These are phyloP conservation scores for Raillietiella orientalis DNA, from an alignment of 2,888 invertebrate genomes.

Conservation along the genomic window DNA sequence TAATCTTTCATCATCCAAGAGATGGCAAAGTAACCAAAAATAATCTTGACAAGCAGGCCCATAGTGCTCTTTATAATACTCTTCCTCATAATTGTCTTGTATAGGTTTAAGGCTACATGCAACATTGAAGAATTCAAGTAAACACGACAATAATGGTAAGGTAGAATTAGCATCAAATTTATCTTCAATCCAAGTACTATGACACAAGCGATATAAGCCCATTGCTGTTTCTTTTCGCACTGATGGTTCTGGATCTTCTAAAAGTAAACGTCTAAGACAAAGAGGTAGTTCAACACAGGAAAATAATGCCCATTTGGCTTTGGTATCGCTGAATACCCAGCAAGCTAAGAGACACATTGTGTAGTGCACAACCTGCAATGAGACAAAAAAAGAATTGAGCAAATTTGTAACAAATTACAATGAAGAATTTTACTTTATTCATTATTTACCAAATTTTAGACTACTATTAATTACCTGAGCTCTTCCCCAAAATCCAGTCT, in stretches of 20 bases:
- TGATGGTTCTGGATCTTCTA: slow-evolving; percentile 72
- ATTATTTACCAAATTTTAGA: too few relatives aligned
- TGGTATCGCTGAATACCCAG: slow-evolving; percentile 59
- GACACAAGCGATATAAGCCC: slow-evolving; percentile 56
- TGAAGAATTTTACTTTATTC: too few relatives aligned
- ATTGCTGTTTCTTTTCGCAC: slow-evolving; percentile 71
- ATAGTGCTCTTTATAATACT: slow-evolving; percentile 71
- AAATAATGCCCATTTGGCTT: slow-evolving; percentile 39
- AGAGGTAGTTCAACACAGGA: slow-evolving; percentile 28
- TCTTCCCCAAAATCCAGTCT: slow-evolving; percentile 71
- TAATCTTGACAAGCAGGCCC: slow-evolving; percentile 81
- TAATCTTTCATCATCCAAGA: slow-evolving; percentile 25
- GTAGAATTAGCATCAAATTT: slow-evolving; percentile 13
- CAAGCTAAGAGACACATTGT: slow-evolving; percentile 70
- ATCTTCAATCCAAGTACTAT: slow-evolving; percentile 19
- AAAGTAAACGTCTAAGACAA: slow-evolving; percentile 51
- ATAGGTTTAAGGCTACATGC: slow-evolving; percentile 51
- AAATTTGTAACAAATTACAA: too few relatives aligned
- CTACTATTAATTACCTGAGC: slow-evolving; percentile 27
- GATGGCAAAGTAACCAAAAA: slow-evolving; percentile 62
- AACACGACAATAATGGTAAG: slow-evolving; percentile 42
- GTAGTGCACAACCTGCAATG: slow-evolving; percentile 45
- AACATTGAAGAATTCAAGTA: slow-evolving; percentile 42
- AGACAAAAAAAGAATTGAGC: too few relatives aligned
- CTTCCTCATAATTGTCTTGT: slow-evolving; percentile 8